Evolutionary conservation across 2,113 vertebrate species (phyloP), one percentile per base, ranked within the genome.

Genomic region (Daphoenositta chrysoptera): DNA sequence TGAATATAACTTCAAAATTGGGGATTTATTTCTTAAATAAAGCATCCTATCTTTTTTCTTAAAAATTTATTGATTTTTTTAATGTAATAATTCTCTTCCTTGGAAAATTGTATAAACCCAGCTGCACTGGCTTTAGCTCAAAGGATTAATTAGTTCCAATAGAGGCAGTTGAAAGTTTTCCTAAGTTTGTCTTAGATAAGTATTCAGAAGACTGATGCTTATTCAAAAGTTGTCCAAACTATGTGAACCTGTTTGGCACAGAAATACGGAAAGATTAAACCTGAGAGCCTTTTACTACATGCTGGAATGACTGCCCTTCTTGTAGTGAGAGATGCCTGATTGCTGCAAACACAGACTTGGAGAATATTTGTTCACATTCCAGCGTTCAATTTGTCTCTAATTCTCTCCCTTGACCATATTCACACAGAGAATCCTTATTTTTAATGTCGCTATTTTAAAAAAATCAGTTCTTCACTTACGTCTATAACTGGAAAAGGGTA

Each of bases 141-240:
- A 83, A 51, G 71, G 54, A 88, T 92, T 93, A 91, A 93, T 95
- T 93, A 88, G 39, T 56, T 94, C 66, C 66, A 81, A 77, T 13
- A 80, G 47, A 91, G 31, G 44, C 9, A 70, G 47, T 11, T 93
- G 64, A 88, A 93, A 63, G 7, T 80, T 93, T 88, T 77, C 76
- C 0, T 13, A 76, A 72, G 50, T 85, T 93, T 91, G 54, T 88
- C 39, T 95, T 93, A 87, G 66, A 42, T 76, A 96, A 91, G 57
- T 68, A 65, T 91, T 82, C 35, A 83, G 80, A 94, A 77, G 79
- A 77, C 57, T 80, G 66, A 85, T 85, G 56, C 31, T 70, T 91
- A 85, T 83, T 96, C 63, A 83, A 66, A 93, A 80, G 24, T 51
- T 91, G 58, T 65, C 58, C 45, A 79, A 93, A 87, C 39, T 85